Conservation (phyloP, 2,888 invertebrate genomes). For the Eurois occulta region DNA sequence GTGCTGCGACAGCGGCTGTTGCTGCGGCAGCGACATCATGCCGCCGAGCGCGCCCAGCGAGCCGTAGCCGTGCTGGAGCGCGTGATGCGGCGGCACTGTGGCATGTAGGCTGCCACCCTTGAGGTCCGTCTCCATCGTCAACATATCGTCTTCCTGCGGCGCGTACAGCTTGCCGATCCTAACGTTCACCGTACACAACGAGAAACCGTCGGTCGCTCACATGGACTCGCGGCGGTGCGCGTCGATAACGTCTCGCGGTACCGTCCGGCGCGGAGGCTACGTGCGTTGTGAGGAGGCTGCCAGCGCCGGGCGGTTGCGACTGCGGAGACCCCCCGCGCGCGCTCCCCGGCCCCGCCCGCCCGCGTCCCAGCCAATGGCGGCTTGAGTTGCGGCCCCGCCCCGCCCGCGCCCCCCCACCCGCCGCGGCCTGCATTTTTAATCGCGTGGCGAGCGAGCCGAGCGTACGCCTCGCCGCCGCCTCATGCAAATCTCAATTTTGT, state of each 20-base stretch:
- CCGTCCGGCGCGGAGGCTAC: slow-evolving; percentile 88
- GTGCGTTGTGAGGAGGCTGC: slow-evolving; percentile 87
- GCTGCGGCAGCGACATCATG: slow-evolving; percentile 92
- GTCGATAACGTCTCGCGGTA: slow-evolving; percentile 83
- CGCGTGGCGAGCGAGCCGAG: slow-evolving; percentile 86
- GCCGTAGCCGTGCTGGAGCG: slow-evolving; percentile 93
- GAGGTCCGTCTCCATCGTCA: slow-evolving; percentile 97
- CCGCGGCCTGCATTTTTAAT: slow-evolving; percentile 89
- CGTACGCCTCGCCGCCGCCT: slow-evolving; percentile 84
- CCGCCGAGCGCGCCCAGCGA: slow-evolving; percentile 93
- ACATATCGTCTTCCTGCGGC: slow-evolving; percentile 95
- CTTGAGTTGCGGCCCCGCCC: slow-evolving; percentile 78
- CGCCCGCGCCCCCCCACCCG: slow-evolving; percentile 85
- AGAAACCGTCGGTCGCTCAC: slow-evolving; percentile 89
- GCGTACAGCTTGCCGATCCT: slow-evolving; percentile 95
- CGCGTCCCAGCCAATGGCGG: slow-evolving; percentile 67
- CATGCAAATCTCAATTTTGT: slow-evolving; percentile 89
- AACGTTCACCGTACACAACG: slow-evolving; percentile 88
- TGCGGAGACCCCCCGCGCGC: slow-evolving; percentile 76
- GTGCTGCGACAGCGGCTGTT: slow-evolving; percentile 92
- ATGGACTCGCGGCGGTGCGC: slow-evolving; percentile 88
- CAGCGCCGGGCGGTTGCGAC: slow-evolving; percentile 82
- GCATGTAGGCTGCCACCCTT: slow-evolving; percentile 97
- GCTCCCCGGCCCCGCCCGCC: slow-evolving; percentile 75
- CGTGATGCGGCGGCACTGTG: slow-evolving; percentile 96